phyloP scores from a whole-genome alignment of 2,888 invertebrate genomes.

The Oconnorella tubifera region DNA sequence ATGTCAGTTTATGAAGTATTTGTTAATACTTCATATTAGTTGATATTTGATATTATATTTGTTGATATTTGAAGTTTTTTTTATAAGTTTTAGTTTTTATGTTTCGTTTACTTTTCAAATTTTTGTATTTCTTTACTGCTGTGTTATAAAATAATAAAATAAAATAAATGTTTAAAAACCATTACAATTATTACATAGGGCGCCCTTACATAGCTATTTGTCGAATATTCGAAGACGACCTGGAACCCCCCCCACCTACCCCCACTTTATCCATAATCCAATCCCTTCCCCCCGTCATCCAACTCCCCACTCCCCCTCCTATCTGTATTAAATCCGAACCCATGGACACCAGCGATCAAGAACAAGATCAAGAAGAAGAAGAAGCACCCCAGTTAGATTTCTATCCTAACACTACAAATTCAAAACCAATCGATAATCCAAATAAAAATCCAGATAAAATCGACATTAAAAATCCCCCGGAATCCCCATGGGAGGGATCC shows the following conservation, averaged over 20 bases:
- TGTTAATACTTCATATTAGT: no score
- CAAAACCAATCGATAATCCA: background rate
- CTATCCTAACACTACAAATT: background rate
- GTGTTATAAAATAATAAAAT: no score
- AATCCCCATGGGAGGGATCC: background rate
- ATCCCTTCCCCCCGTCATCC: background rate
- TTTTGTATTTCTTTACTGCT: no score
- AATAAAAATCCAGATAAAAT: background rate
- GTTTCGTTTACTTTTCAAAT: no score
- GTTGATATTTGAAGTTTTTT: no score
- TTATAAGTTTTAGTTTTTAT: no score
- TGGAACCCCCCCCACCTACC: background rate
- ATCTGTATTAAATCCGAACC: constrained; percentile 9
- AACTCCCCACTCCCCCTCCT: background rate
- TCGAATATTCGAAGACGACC: constrained; percentile 6
- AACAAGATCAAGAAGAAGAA: no score
- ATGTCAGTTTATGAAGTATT: no score
- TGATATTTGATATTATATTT: no score
- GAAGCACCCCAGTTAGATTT: constrained; percentile 14
- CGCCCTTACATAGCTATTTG: constrained; percentile 2
- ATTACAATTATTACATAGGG: no score
- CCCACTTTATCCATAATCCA: no score
- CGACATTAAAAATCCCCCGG: background rate
- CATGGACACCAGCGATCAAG: background rate
- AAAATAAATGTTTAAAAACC: no score